These are phyloP conservation scores for Macrotis lagotis DNA, from an alignment of 2,113 vertebrate genomes.

Conservation along the genomic window DNA sequence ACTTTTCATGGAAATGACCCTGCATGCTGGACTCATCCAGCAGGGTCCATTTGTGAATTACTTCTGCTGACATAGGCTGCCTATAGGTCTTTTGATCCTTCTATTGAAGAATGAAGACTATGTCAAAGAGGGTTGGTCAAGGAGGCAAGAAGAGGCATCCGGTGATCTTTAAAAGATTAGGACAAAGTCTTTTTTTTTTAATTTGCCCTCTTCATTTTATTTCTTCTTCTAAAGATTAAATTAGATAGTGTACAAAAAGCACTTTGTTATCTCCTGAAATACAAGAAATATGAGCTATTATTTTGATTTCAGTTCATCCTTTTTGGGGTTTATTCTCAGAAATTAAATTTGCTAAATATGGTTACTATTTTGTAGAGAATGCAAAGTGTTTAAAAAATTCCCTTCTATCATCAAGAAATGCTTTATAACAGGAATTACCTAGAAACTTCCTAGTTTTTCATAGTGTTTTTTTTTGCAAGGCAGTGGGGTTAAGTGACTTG, in stretches of 20 bases:
- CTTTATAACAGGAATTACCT: constrained; percentile 25
- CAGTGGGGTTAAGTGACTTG: too few relatives aligned
- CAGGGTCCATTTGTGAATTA: neutral
- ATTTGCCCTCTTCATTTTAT: too few relatives aligned
- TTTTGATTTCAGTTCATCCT: too few relatives aligned
- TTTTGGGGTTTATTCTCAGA: constrained; percentile 1
- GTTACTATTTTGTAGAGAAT: constrained; percentile 6
- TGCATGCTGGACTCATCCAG: neutral
- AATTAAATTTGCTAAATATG: neutral
- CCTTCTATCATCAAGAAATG: constrained; percentile 31
- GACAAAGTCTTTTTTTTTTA: neutral
- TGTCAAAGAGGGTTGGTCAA: neutral
- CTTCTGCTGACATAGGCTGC: neutral
- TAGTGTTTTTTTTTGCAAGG: too few relatives aligned
- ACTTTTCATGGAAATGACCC: neutral
- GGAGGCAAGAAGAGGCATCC: neutral
- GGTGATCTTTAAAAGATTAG: neutral
- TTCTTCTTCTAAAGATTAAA: neutral
- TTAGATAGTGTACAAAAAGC: neutral
- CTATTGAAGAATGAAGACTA: neutral
- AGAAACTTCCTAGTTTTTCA: neutral
- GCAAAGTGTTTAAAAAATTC: constrained; percentile 1
- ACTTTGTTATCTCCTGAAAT: too few relatives aligned
- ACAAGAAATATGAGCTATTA: too few relatives aligned
- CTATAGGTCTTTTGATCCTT: neutral